phyloP scores from a whole-genome alignment of 1,140 invertebrate species.

The Conus ventricosus region DNA sequence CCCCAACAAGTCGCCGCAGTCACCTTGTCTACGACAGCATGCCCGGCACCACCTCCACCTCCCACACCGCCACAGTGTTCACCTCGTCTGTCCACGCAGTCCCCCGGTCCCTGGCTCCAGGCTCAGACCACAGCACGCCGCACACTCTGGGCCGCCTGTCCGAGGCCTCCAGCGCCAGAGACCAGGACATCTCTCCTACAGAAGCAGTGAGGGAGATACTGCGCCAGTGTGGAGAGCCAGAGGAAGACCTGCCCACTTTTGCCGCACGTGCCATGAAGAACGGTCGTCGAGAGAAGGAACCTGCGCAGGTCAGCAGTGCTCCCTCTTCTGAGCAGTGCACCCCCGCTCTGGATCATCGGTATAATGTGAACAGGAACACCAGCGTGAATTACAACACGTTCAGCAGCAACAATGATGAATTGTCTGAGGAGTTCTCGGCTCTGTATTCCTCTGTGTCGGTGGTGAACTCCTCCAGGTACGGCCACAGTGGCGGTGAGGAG shows the following conservation, averaged over 20 bases:
- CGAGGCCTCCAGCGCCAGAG: background rate
- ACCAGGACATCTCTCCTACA: constrained; percentile 52
- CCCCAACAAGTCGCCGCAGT: constrained; percentile 55
- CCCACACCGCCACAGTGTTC: background rate
- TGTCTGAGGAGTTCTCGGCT: constrained; percentile 17
- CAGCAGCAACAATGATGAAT: background rate
- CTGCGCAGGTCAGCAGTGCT: background rate
- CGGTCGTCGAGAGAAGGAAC: constrained; percentile 30
- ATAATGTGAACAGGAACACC: no score
- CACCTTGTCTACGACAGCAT: constrained; percentile 64
- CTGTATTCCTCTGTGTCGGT: constrained; percentile 40
- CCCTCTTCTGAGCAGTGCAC: no score
- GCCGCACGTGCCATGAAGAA: constrained; percentile 24
- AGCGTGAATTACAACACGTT: no score
- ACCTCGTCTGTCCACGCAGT: no score
- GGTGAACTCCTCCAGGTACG: constrained; percentile 30
- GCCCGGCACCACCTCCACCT: constrained; percentile 23
- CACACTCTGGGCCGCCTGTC: background rate
- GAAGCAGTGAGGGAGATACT: constrained; percentile 60
- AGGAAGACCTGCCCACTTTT: constrained; percentile 52
- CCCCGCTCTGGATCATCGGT: no score
- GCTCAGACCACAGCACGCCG: no score
- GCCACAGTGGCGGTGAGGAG: background rate
- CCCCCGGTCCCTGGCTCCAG: no score
- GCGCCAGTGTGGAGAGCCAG: constrained; percentile 56